Percentiles rank a stretch among this genome's conserved stretches.
Conservation (phyloP, 2,888 invertebrate species). For the Parnassius mnemosyne region DNA sequence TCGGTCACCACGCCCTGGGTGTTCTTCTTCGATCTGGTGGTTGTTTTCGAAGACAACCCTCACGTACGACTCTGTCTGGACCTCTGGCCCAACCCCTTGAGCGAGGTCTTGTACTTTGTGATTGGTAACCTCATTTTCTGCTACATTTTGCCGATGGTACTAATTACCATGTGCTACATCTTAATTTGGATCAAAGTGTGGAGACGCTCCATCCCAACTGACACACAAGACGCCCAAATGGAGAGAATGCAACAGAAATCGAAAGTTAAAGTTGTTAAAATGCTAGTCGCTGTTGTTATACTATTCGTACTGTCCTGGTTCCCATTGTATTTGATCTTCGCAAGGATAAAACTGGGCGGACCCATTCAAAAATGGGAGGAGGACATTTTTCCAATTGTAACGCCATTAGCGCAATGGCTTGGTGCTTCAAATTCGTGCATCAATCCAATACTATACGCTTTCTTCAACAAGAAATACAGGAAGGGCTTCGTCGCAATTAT, state of each 20-base stretch:
- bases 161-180: constrained; percentile 95
- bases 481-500: constrained; percentile 94
- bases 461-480: constrained; percentile 96
- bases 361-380: constrained; percentile 88
- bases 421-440: constrained; percentile 97
- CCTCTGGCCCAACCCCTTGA: constrained; percentile 91
- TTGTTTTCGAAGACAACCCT: constrained; percentile 86
- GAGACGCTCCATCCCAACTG: constrained; percentile 92
- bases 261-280: constrained; percentile 96
- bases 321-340: constrained; percentile 93
- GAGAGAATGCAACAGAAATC: constrained; percentile 96
- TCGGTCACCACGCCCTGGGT: constrained; percentile 94
- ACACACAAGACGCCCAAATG: constrained; percentile 94
- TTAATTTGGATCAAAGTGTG: constrained; percentile 95
- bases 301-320: constrained; percentile 96
- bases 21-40: constrained; percentile 91
- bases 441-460: constrained; percentile 96
- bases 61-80: constrained; percentile 89
- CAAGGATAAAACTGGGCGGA: constrained; percentile 91
- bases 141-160: constrained; percentile 93
- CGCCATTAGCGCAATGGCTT: constrained; percentile 95
- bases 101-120: constrained; percentile 92
- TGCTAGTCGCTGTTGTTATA: constrained; percentile 95
- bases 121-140: constrained; percentile 93
- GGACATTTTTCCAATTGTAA: constrained; percentile 88